phyloP scores from a whole-genome alignment of 2,888 invertebrate species.

The Stegophylla sp. region DNA sequence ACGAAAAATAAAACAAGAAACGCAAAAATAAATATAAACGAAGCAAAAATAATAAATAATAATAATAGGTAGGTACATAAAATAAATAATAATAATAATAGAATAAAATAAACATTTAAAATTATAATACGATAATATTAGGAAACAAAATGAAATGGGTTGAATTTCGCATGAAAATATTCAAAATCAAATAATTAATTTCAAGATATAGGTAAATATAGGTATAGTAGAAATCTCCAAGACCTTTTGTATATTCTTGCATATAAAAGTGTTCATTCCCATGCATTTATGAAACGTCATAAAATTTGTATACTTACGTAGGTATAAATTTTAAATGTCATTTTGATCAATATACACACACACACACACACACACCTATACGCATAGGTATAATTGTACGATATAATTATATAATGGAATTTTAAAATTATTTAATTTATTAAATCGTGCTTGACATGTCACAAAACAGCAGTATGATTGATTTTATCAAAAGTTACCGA shows the following conservation, averaged over 20 bases:
- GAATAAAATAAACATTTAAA: background rate
- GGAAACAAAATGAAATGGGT: no score
- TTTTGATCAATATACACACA: background rate
- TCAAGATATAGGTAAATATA: no score
- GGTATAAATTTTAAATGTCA: slow-evolving; percentile 7
- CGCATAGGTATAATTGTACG: no score
- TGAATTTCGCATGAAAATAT: no score
- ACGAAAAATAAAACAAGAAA: slow-evolving; percentile 31
- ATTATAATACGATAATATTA: background rate
- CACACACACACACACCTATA: no score
- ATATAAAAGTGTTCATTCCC: slow-evolving; percentile 25
- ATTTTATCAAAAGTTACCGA: no score
- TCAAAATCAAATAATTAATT: no score
- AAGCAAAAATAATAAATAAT: slow-evolving; percentile 41
- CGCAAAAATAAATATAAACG: slow-evolving; percentile 51
- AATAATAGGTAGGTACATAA: background rate
- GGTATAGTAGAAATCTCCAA: background rate
- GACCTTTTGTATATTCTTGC: background rate
- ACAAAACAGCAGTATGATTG: background rate
- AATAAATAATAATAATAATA: slow-evolving; percentile 28
- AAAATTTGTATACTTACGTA: slow-evolving; percentile 13
- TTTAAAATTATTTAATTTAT: background rate
- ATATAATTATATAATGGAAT: no score
- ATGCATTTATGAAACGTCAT: slow-evolving; percentile 35
- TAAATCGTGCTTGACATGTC: background rate